phyloP scores from a whole-genome alignment of 2,113 vertebrate genomes.

The Phainopepla nitens region DNA sequence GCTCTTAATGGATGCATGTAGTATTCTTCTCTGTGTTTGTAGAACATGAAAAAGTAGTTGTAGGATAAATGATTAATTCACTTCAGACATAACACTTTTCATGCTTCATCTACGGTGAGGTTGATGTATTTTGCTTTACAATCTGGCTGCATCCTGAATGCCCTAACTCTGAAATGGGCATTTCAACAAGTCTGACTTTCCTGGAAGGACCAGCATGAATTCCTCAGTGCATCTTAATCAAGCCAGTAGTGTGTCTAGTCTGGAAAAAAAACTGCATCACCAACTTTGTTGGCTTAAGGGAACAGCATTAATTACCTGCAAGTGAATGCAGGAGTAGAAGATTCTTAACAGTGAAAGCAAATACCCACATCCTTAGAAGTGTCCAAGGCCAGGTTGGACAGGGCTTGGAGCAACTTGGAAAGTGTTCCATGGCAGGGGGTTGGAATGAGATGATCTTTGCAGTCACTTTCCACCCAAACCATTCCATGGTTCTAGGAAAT shows the following conservation, averaged over 20 bases:
- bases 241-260: neutral
- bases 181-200: neutral
- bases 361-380: neutral
- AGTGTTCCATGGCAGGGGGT: neutral
- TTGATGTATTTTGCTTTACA: slow-evolving; percentile 40
- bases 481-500: neutral
- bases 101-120: slow-evolving; percentile 28
- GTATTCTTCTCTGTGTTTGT: slow-evolving; percentile 34
- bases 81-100: slow-evolving; percentile 40
- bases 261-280: neutral
- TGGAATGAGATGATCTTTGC: neutral
- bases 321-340: neutral
- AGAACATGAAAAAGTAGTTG: slow-evolving; percentile 36
- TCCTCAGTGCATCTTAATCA: neutral
- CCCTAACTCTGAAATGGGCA: slow-evolving; percentile 7
- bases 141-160: slow-evolving; percentile 10
- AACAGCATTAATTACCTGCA: neutral
- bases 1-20: slow-evolving; percentile 30
- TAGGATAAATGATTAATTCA: slow-evolving; percentile 62
- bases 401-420: neutral
- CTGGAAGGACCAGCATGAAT: neutral
- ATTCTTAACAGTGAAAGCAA: neutral
- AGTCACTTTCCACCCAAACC: neutral
- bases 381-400: neutral
- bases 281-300: neutral